These are phyloP conservation scores for Dermochelys coriacea DNA, from an alignment of 2,797 vertebrate genomes.

Conservation along the genomic window DNA sequence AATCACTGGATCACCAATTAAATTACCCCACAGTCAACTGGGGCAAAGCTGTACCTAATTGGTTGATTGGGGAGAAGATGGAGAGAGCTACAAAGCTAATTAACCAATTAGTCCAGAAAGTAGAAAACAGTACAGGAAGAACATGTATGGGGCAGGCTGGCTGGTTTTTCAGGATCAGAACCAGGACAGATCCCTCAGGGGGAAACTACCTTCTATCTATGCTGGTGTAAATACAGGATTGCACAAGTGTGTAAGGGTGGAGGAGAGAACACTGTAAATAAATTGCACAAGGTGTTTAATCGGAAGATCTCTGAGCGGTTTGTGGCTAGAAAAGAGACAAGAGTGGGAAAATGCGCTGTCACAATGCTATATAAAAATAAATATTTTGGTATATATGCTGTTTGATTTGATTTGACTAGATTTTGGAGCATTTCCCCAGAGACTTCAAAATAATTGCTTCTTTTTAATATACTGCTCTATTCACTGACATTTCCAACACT, in stretches of 20 bases:
- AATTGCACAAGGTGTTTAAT: not conserved
- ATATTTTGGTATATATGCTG: not conserved
- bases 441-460: slow-evolving; percentile 57
- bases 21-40: not conserved
- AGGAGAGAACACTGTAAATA: not conserved
- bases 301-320: not conserved
- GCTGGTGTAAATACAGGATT: not conserved
- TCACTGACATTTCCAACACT: slow-evolving; percentile 65
- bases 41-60: not conserved
- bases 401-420: slow-evolving; percentile 61
- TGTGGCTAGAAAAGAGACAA: not conserved
- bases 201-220: not conserved
- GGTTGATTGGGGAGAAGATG: not conserved
- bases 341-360: not conserved
- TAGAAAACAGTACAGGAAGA: not conserved
- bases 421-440: slow-evolving; percentile 51
- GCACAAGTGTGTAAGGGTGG: not conserved
- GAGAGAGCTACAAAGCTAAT: not conserved
- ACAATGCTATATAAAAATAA: slow-evolving; percentile 47
- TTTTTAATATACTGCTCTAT: slow-evolving; percentile 60
- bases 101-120: not conserved
- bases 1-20: not conserved
- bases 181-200: not conserved
- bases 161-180: not conserved
- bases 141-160: not conserved